Base-by-base conservation (phyloP, 2,888 invertebrate species). In the Camptogramma bilineatum region DNA sequence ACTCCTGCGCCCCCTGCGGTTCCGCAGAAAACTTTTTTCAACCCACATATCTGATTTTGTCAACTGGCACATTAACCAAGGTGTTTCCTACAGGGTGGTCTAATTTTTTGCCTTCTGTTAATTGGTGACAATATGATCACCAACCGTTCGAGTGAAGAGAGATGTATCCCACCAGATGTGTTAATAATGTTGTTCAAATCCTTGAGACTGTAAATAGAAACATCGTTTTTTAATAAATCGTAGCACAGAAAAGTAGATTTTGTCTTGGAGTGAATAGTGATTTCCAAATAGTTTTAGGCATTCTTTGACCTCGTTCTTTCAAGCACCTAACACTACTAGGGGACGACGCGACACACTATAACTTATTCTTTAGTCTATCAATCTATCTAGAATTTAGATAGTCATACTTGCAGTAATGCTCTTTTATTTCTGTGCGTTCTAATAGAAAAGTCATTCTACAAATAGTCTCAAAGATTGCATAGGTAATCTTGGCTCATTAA, bases 121-220 rank as follows among this genome's bases (percentile, higher is more conserved):
- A 91, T 93, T 91, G 91, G 86, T 88, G 91, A 91, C 92, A 91
- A 91, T 84, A 87, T 85, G 88, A 88, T 90, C 84, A 86, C 80
- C 84, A 81, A 81, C 84, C 83, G 81, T 84, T 85, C 75, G 80
- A 76, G 85, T 82, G 89, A 82, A 90, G 91, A 91, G 83, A 87
- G 90, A 92, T 86, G 86, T 91, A 87, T 90, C 88, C 90, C 63
- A 78, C 82, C 90, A 90, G 85, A 89, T 89, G 89, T 80, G 78
- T 78, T 81, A 78, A 79, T 79, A 76, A 78, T 73, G 73, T 72
- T 72, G 62, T 68, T 68, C 53, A 54, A 63, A 70, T 68, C 52
- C 54, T 55, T 59, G 16, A 47, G n/a, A 58, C 18, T 61, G 48
- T 60, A 57, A 61, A 57, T 46, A 61, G 34, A 61, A 57, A 55